Conservation (phyloP, 2,113 vertebrate genomes). For the Anas platyrhynchos region DNA sequence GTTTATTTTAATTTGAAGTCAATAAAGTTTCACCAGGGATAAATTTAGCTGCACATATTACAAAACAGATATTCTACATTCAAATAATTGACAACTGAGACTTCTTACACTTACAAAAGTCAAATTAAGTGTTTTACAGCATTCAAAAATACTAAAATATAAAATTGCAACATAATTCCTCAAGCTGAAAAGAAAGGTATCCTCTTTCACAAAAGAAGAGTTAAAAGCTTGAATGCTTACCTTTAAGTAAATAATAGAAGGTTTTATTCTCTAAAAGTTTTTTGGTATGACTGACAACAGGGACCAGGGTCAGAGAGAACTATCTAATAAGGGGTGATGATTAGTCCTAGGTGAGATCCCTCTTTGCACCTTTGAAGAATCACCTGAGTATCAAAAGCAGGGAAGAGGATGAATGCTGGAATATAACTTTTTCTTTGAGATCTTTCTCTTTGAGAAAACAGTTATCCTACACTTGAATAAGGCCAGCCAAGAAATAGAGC, state of each 20-base stretch:
- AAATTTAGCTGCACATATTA: background rate
- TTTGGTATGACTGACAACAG: background rate
- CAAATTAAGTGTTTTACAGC: background rate
- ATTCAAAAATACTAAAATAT: background rate
- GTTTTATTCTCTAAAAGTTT: background rate
- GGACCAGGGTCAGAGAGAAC: fast-evolving
- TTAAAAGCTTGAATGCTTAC: background rate
- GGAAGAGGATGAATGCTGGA: background rate
- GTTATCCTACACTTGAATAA: background rate
- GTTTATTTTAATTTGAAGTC: constrained; percentile 1
- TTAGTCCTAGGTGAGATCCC: background rate
- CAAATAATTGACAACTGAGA: background rate
- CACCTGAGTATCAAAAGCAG: background rate
- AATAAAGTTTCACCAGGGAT: background rate
- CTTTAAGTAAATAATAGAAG: background rate
- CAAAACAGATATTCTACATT: background rate
- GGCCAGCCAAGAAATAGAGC: background rate
- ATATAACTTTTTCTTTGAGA: background rate
- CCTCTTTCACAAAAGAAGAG: background rate
- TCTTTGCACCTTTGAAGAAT: background rate
- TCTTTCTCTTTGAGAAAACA: background rate
- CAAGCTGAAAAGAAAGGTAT: background rate
- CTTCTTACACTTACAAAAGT: background rate
- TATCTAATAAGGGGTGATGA: background rate
- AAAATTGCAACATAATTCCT: background rate